Evolutionary conservation across 1,140 invertebrate genomes (phyloP), one percentile per base, ranked within the genome.

Genomic region (Ephestia elutella): DNA sequence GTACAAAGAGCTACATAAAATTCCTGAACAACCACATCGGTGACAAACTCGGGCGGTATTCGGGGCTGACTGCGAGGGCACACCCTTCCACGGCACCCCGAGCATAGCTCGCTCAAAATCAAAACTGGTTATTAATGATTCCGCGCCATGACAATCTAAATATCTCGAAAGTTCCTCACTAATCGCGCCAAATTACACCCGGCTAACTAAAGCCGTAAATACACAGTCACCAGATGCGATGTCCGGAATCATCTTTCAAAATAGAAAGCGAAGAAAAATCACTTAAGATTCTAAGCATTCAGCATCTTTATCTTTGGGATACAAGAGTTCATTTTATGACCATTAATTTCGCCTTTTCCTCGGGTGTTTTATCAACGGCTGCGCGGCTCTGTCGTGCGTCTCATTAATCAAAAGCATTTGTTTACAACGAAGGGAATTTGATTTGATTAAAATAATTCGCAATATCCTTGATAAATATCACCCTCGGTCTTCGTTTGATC

Each of bases 381-480:
- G 82, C 72, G 76, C 73, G 60, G 78, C 82, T 85, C 83, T 86
- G 86, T 86, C 86, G 83, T 82, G 76, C 74, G 83, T 82, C 83
- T 86, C 86, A 88, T 88, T 88, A 88, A 88, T 88, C 86, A 88
- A 88, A 88, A 86, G 80, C 86, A 88, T 88, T 88, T 88, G 86
- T 88, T 88, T 88, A 88, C 86, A 88, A 86, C 79, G 83, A 80
- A 86, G 83, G 81, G 82, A 86, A 84, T 88, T 88, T 88, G 82
- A 88, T 86, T 88, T 88, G 86, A 88, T 88, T 88, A 88, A 88
- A 88, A 86, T 88, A 88, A 86, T 88, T 83, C 83, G 83, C 86
- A 88, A 88, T 88, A 88, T 88, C 86, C 83, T 88, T 88, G 83
- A 88, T 88, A 88, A 86, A 86, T 88, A 88, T 88, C 86, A 86